Conservation (phyloP, 1,140 invertebrate genomes). For the Solen grandis region DNA sequence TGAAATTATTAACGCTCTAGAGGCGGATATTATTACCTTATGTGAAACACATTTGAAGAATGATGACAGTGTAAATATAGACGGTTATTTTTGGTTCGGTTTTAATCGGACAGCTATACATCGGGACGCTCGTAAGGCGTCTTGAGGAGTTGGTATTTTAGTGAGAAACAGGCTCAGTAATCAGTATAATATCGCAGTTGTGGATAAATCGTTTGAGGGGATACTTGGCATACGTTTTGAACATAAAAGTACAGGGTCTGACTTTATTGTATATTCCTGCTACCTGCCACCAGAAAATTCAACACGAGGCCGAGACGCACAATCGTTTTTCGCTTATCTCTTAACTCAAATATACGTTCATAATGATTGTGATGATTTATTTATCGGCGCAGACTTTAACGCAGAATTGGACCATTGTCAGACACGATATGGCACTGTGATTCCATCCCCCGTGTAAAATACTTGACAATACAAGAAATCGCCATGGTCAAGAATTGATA, state of each 20-base stretch:
- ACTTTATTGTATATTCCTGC: no score
- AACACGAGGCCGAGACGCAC: slow-evolving; percentile 16
- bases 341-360: slow-evolving; percentile 10
- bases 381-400: slow-evolving; percentile 26
- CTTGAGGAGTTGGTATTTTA: slow-evolving; percentile 1
- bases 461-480: slow-evolving; percentile 34
- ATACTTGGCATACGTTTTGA: neutral
- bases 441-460: neutral
- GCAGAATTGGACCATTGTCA: slow-evolving; percentile 1
- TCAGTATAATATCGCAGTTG: neutral
- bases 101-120: no score
- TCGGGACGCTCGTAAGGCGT: neutral
- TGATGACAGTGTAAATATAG: no score
- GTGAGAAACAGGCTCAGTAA: neutral
- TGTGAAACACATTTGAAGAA: no score
- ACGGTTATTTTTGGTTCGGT: no score
- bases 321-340: slow-evolving; percentile 25
- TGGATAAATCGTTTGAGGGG: slow-evolving; percentile 6
- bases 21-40: no score
- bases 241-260: neutral
- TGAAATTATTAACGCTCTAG: no score
- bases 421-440: neutral
- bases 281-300: slow-evolving; percentile 34
- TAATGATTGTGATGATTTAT: neutral
- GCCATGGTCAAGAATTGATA: slow-evolving; percentile 38